phyloP scores from a whole-genome alignment of 2,113 vertebrate species.

The Numida meleagris region DNA sequence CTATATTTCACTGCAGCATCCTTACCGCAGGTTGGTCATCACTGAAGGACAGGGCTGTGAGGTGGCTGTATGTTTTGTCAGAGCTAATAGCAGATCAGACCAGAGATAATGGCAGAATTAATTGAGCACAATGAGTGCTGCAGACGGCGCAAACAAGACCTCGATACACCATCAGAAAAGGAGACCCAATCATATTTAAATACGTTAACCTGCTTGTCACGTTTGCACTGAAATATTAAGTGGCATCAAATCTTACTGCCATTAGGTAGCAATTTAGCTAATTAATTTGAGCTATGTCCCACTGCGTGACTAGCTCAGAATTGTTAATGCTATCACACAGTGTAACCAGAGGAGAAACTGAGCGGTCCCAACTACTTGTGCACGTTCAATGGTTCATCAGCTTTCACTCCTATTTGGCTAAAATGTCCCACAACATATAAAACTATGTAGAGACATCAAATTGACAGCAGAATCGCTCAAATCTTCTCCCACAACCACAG shows the following conservation, averaged over 20 bases:
- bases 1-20: neutral
- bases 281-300: conserved; percentile 47
- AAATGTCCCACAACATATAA: neutral
- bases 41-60: neutral
- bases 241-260: neutral
- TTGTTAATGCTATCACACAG: neutral
- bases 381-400: conserved; percentile 35
- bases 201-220: neutral
- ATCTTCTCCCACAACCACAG: neutral
- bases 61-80: neutral
- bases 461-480: neutral
- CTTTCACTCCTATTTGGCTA: neutral
- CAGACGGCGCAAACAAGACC: neutral
- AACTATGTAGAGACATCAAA: neutral
- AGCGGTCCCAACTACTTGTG: conserved; percentile 6
- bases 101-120: conserved; percentile 24
- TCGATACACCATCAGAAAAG: neutral
- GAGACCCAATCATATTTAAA: conserved; percentile 1
- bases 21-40: neutral
- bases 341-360: neutral
- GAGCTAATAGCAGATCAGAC: conserved; percentile 9
- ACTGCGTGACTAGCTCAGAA: conserved; percentile 23
- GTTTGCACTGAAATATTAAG: conserved; percentile 50
- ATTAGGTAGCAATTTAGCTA: conserved; percentile 50
- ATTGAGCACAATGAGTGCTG: neutral